Evolutionary conservation across 2,797 vertebrate genomes (phyloP).

Genomic region (Aselliscus stoliczkanus): DNA sequence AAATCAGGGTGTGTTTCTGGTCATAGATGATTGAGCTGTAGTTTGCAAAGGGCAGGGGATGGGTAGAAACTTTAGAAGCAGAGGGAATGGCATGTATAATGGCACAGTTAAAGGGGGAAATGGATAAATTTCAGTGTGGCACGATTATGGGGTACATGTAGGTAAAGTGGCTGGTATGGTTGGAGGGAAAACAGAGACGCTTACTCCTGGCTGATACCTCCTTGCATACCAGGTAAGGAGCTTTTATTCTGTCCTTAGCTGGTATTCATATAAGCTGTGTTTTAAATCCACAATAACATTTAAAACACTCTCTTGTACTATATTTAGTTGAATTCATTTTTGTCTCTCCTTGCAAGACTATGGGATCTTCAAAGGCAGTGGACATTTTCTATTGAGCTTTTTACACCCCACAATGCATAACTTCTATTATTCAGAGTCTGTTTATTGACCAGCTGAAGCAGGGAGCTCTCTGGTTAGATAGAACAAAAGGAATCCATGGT

Average conservation of each 20-base stretch:
- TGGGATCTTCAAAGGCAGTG: background rate
- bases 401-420: background rate
- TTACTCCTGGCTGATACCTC: background rate
- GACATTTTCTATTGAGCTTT: background rate
- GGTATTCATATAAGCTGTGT: background rate
- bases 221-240: background rate
- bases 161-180: background rate
- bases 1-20: background rate
- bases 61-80: background rate
- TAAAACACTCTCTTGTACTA: background rate
- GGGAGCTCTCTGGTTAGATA: background rate
- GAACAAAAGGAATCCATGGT: background rate
- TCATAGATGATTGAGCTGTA: background rate
- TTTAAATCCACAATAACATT: background rate
- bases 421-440: background rate
- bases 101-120: background rate
- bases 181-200: background rate
- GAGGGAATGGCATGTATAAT: background rate
- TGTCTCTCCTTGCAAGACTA: background rate
- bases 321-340: background rate
- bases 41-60: background rate
- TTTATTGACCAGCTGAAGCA: background rate
- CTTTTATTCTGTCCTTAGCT: background rate
- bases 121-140: background rate
- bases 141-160: background rate